Percentiles rank a stretch among this genome's conserved stretches.
Conservation (phyloP, 2,797 vertebrate species). For the Scolopax bukidnonensis region DNA sequence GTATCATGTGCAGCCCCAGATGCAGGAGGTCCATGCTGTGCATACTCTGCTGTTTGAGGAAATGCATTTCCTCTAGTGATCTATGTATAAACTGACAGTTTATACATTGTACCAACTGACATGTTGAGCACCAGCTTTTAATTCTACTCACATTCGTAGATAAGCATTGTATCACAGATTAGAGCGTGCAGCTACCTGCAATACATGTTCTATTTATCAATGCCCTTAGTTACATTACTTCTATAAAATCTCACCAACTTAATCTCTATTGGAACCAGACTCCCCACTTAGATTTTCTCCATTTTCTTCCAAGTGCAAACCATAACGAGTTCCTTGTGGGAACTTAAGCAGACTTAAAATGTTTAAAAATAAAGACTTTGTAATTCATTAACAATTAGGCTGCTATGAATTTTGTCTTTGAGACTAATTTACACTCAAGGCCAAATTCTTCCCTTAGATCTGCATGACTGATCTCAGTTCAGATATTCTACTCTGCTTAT, state of each 20-base stretch:
- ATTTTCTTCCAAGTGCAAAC: constrained; percentile 53
- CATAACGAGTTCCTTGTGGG: constrained; percentile 54
- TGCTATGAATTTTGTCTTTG: constrained; percentile 63
- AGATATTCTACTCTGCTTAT: not conserved
- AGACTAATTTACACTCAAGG: constrained; percentile 52
- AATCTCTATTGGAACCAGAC: constrained; percentile 8
- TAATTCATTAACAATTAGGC: constrained; percentile 68
- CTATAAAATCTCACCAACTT: not conserved
- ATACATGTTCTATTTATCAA: not conserved
- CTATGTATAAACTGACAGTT: not conserved
- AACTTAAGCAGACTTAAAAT: constrained; percentile 39
- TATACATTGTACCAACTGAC: not conserved
- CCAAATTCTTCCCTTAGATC: constrained; percentile 43
- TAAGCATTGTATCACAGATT: not conserved
- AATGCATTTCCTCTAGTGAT: not conserved
- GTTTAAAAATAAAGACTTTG: constrained; percentile 67
- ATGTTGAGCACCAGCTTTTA: not conserved
- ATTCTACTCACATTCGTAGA: not conserved
- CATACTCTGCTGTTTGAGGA: not conserved
- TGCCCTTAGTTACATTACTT: not conserved
- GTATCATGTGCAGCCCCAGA: not conserved
- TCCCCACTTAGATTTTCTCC: constrained; percentile 24
- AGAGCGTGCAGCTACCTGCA: not conserved
- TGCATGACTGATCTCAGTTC: constrained; percentile 33
- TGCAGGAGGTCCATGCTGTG: not conserved